Evolutionary conservation across 2,888 invertebrate species (phyloP).

Genomic region (Megalurothrips usitatus): DNA sequence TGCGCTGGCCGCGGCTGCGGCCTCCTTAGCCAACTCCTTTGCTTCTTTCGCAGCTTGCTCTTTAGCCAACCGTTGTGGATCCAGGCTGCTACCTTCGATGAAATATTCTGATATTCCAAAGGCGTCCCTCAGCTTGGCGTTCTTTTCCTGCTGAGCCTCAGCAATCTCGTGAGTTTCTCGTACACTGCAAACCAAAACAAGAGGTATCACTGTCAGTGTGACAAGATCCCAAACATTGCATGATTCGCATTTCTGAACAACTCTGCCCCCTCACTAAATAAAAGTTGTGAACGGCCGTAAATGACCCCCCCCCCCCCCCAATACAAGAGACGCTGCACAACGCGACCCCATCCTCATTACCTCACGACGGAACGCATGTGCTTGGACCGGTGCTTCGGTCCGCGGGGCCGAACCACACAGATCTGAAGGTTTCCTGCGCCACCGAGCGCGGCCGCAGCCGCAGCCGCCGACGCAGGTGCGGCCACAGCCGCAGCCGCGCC

Average conservation of each 20-base stretch:
- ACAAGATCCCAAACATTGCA: too few species aligned
- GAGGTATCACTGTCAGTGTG: too few species aligned
- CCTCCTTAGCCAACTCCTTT: constrained; percentile 30
- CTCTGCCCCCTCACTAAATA: too few species aligned
- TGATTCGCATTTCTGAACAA: too few species aligned
- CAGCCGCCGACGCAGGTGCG: constrained; percentile 31
- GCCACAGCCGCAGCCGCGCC: constrained; percentile 42
- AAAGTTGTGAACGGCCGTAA: too few species aligned
- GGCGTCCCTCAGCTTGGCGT: constrained; percentile 85
- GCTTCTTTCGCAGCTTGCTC: constrained; percentile 50
- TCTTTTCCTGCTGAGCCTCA: constrained; percentile 93
- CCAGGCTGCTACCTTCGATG: constrained; percentile 89
- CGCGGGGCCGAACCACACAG: constrained; percentile 52
- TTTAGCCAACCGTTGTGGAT: constrained; percentile 66
- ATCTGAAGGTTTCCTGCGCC: constrained; percentile 48
- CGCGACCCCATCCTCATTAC: constrained; percentile 46
- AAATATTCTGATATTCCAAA: constrained; percentile 92
- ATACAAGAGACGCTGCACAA: too few species aligned
- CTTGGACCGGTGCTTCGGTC: constrained; percentile 46
- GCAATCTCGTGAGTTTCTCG: constrained; percentile 95
- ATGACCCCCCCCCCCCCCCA: too few species aligned
- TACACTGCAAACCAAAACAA: constrained; percentile 57
- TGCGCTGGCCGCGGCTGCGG: constrained; percentile 46
- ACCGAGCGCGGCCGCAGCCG: background rate
- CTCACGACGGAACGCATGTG: constrained; percentile 61